Evolutionary conservation across 2,888 invertebrate species (phyloP).

Genomic region (Melanchra persicariae): DNA sequence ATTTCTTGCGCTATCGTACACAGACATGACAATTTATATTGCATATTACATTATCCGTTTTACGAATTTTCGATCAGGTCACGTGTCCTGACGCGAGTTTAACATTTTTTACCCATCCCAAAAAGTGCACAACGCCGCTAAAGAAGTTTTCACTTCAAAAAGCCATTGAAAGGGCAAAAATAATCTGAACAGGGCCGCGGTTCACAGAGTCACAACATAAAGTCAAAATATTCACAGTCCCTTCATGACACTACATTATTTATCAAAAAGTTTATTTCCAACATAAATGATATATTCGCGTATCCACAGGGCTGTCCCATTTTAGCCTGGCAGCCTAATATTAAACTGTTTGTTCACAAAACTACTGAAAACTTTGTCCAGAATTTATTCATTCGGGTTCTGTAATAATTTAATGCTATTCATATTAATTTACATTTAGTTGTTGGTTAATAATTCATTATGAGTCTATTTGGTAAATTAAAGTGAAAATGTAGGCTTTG

Average conservation of each 20-base stretch:
- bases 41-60: too few relatives aligned
- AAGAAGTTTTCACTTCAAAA: too few relatives aligned
- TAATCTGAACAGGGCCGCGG: neutral
- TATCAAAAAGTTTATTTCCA: slow-evolving; percentile 47
- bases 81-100: too few relatives aligned
- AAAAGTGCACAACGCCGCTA: too few relatives aligned
- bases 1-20: too few relatives aligned
- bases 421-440: slow-evolving; percentile 48
- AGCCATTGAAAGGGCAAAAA: neutral
- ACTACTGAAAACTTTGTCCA: slow-evolving; percentile 43
- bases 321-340: slow-evolving; percentile 26
- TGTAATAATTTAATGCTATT: slow-evolving; percentile 53
- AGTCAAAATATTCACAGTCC: slow-evolving; percentile 13
- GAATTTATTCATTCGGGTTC: slow-evolving; percentile 52
- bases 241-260: slow-evolving; percentile 42
- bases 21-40: too few relatives aligned
- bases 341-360: slow-evolving; percentile 50
- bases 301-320: slow-evolving; percentile 6
- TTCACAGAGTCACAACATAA: slow-evolving; percentile 12
- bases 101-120: too few relatives aligned
- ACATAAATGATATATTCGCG: slow-evolving; percentile 48
- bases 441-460: slow-evolving; percentile 37
- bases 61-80: too few relatives aligned
- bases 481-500: neutral
- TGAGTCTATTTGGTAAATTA: slow-evolving; percentile 3